Percentiles rank a stretch among this genome's conserved stretches.
phyloP scores from a whole-genome alignment of 2,888 invertebrate genomes.

The Autographa pulchrina region DNA sequence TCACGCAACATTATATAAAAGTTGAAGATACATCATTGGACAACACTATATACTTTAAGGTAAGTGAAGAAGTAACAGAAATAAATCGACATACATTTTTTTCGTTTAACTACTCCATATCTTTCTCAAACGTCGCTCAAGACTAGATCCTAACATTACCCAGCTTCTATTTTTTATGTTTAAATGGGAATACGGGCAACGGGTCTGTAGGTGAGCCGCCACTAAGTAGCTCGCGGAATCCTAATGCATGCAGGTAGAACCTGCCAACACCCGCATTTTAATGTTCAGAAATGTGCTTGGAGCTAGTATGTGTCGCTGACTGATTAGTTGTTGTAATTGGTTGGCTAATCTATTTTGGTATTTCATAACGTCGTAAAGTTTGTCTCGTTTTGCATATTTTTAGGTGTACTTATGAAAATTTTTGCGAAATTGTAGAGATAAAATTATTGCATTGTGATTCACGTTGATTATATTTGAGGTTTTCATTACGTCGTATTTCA shows the following conservation, averaged over 20 bases:
- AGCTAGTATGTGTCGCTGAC: conserved; percentile 49
- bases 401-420: not conserved
- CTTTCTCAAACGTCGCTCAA: conserved; percentile 59
- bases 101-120: conserved; percentile 64
- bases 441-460: too few species aligned
- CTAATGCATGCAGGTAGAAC: conserved; percentile 85
- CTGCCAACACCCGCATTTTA: conserved; percentile 62
- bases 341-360: conserved; percentile 51
- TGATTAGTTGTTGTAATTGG: conserved; percentile 58
- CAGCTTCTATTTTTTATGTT: conserved; percentile 85
- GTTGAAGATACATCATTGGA: too few species aligned
- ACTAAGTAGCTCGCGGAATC: conserved; percentile 81
- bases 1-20: too few species aligned
- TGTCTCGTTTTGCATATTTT: conserved; percentile 24
- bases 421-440: conserved; percentile 6
- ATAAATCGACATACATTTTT: conserved; percentile 1
- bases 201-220: conserved; percentile 87
- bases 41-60: too few species aligned
- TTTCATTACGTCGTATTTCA: too few species aligned
- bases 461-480: too few species aligned
- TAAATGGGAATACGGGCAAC: conserved; percentile 88
- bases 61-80: not conserved
- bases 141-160: conserved; percentile 85
- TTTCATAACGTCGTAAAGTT: conserved; percentile 41
- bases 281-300: conserved; percentile 57